These are phyloP conservation scores for Sarcoramphus papa DNA, from an alignment of 2,797 vertebrate genomes.

Conservation along the genomic window DNA sequence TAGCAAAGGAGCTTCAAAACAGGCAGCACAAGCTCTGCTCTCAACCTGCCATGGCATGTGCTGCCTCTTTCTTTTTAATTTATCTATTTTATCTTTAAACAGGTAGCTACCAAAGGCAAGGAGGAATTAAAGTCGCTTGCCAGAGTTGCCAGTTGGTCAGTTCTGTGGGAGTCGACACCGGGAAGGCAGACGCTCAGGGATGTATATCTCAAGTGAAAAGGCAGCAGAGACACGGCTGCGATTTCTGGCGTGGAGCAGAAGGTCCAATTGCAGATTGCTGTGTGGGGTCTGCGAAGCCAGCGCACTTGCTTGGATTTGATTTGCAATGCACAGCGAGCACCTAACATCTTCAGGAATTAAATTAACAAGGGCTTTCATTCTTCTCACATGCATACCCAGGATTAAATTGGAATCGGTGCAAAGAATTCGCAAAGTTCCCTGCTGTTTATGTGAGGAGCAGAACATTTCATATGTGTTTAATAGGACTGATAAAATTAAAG, in stretches of 20 bases:
- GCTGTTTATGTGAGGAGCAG: not conserved
- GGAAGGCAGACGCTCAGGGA: not conserved
- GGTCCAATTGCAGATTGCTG: not conserved
- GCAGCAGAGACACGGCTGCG: not conserved
- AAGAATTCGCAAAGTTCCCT: not conserved
- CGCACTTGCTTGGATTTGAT: not conserved
- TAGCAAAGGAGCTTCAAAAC: not conserved
- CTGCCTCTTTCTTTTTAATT: not conserved
- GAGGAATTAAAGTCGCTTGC: not conserved
- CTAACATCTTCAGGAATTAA: not conserved
- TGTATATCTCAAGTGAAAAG: rapidly evolving
- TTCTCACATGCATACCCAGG: not conserved
- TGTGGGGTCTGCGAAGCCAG: not conserved
- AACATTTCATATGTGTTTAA: not conserved
- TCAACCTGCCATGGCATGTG: rapidly evolving
- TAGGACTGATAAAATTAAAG: not conserved
- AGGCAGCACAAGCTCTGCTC: not conserved
- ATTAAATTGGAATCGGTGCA: not conserved
- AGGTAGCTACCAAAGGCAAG: not conserved
- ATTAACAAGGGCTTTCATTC: not conserved
- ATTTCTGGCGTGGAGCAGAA: not conserved
- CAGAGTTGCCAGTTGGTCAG: rapidly evolving
- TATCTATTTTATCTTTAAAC: not conserved
- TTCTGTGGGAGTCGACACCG: rapidly evolving
- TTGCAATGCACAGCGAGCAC: not conserved